Evolutionary conservation across 2,113 vertebrate genomes (phyloP), one percentile per base, ranked within the genome.

Genomic region (Rhinichthys klamathensis): DNA sequence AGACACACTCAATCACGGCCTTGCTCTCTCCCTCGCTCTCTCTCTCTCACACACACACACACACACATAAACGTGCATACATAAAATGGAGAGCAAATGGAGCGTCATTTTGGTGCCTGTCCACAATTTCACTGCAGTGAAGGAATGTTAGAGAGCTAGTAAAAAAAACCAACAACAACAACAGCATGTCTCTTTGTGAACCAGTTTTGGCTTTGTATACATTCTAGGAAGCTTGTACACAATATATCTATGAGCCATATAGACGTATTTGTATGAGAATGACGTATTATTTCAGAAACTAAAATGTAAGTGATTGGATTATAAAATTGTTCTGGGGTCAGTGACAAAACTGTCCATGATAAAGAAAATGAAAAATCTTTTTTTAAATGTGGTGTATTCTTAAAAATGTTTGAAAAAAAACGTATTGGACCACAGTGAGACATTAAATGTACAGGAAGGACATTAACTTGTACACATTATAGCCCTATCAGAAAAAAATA

Each of bases 81-180:
- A 79, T 79, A 56, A 49, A 93, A 93, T 93, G 86, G 91, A 92
- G 91, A 90, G 91, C 91, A 93, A 77, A 87, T 90, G 91, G 91
- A 82, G 91, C 88, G 88, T 91, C 89, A n/a, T 86, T 93, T 88
- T 77, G 92, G 92, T 94, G 93, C 93, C 92, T 92, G 89, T 92
- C 91, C 90, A 89, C 92, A 91, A 90, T 93, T 94, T 92, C 90
- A 91, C 87, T 91, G 87, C 90, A 91, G 92, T 90, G 89, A 84
- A 90, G 93, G 95, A 96, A 96, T 32, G 89, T 91, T 92, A 94
- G 91, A 91, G 92, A 90, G 30, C 51, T 35, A 23, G 54, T 41
- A 79, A 25, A 56, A 56, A 56, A 54, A n/a, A n/a, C n/a, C 6
- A 1, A 58, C 32, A 38, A 38, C 9, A 27, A 56, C 18, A 32